phyloP scores from a whole-genome alignment of 2,888 invertebrate genomes.

The Onthophagus sagittarius region DNA sequence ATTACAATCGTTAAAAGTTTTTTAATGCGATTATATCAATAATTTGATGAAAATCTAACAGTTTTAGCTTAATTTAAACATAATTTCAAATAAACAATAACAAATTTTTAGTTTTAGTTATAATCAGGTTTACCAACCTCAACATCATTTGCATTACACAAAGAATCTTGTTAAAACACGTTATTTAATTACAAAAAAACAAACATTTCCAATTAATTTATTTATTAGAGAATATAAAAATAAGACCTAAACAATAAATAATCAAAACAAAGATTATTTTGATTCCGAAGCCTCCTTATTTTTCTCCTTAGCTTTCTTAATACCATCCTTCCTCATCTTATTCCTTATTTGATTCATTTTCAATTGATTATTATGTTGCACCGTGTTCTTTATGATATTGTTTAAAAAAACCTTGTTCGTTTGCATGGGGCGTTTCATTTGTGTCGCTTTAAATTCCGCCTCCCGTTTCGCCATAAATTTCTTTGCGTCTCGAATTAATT shows the following conservation, averaged over 20 bases:
- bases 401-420: slow-evolving; percentile 21
- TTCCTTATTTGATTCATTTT: slow-evolving; percentile 5
- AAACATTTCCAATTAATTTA: no score
- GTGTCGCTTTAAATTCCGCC: slow-evolving; percentile 24
- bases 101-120: no score
- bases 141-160: no score
- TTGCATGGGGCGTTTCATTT: slow-evolving; percentile 21
- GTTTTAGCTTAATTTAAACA: no score
- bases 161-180: no score
- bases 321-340: not conserved
- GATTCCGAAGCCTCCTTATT: not conserved
- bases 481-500: slow-evolving; percentile 20
- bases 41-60: no score
- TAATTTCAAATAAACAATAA: no score
- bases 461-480: slow-evolving; percentile 23
- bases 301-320: not conserved
- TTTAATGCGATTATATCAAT: no score
- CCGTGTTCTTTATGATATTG: slow-evolving; percentile 18
- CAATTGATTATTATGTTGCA: slow-evolving; percentile 18
- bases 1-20: no score
- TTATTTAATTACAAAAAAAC: no score
- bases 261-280: not conserved
- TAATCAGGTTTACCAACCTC: no score
- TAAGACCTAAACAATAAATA: not conserved
- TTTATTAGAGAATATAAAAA: not conserved